Conservation (phyloP, 1,140 invertebrate species). For the Trichoplusia ni region DNA sequence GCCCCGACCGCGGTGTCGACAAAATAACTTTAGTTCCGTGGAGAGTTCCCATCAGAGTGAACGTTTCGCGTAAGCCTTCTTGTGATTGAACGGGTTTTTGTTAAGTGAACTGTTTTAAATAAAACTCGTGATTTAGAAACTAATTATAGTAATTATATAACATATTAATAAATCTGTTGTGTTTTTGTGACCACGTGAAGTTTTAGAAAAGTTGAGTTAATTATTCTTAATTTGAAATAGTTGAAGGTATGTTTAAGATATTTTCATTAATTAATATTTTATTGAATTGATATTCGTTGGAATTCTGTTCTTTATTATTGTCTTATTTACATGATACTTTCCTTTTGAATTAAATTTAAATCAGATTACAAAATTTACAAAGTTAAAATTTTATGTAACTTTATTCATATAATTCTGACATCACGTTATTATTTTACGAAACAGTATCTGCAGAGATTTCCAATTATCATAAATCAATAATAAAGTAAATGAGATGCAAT, state of each 20-base stretch:
- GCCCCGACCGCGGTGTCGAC: slow-evolving; percentile 42
- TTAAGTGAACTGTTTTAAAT: slow-evolving; percentile 7
- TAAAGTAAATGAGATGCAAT: too few species aligned
- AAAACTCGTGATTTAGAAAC: background rate
- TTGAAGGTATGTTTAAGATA: slow-evolving; percentile 9
- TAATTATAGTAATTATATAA: too few species aligned
- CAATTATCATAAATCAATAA: too few species aligned
- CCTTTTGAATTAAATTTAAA: too few species aligned
- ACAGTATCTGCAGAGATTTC: too few species aligned
- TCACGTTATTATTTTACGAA: too few species aligned
- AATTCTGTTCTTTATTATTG: too few species aligned
- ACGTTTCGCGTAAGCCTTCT: slow-evolving; percentile 32
- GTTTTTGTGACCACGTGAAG: background rate
- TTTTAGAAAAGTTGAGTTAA: slow-evolving; percentile 14
- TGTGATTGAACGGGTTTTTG: background rate
- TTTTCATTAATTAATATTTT: background rate
- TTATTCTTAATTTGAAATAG: slow-evolving; percentile 6
- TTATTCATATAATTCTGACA: too few species aligned
- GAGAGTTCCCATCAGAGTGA: slow-evolving; percentile 41
- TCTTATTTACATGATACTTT: too few species aligned
- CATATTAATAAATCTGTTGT: background rate
- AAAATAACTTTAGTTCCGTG: slow-evolving; percentile 60
- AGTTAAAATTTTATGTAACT: too few species aligned
- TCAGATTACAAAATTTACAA: too few species aligned
- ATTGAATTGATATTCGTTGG: background rate